Conservation (phyloP, 2,888 invertebrate genomes). For the Rosalia funebris region DNA sequence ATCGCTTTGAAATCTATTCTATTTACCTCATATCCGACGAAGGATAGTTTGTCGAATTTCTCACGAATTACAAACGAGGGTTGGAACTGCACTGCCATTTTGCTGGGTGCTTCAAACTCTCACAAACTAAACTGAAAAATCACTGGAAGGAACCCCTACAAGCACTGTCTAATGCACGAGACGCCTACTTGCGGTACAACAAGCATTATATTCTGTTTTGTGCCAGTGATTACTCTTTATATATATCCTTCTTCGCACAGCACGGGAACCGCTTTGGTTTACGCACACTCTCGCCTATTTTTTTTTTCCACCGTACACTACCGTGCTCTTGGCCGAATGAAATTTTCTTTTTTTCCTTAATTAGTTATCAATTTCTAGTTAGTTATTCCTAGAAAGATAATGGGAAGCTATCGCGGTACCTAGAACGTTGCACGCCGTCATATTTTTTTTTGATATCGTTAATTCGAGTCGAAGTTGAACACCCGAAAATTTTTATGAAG, state of each 20-base stretch:
- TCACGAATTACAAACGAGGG: slow-evolving; percentile 49
- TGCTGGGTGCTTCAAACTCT: slow-evolving; percentile 8
- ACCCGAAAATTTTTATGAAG: no score
- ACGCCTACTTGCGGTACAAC: slow-evolving; percentile 7
- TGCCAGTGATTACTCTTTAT: slow-evolving; percentile 22
- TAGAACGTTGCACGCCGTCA: no score
- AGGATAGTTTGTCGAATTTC: slow-evolving; percentile 55
- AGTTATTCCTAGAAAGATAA: no score
- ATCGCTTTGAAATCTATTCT: no score
- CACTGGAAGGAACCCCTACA: slow-evolving; percentile 23
- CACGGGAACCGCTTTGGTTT: slow-evolving; percentile 18
- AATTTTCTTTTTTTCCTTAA: no score
- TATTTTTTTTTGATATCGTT: no score
- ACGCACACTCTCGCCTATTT: slow-evolving; percentile 20
- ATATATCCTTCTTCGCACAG: slow-evolving; percentile 23
- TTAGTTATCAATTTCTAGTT: no score
- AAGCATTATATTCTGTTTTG: slow-evolving; percentile 24
- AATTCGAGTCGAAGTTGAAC: no score
- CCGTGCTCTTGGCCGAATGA: no score
- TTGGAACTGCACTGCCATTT: slow-evolving; percentile 54
- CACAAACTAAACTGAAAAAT: slow-evolving; percentile 14
- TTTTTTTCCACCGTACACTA: not conserved
- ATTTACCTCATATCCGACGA: slow-evolving; percentile 55
- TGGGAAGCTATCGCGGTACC: no score
- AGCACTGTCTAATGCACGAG: slow-evolving; percentile 9